Percentiles rank a stretch among this genome's conserved stretches.
These are phyloP conservation scores for Miopithecus talapoin DNA, from an alignment of 2,797 vertebrate genomes.

Conservation along the genomic window DNA sequence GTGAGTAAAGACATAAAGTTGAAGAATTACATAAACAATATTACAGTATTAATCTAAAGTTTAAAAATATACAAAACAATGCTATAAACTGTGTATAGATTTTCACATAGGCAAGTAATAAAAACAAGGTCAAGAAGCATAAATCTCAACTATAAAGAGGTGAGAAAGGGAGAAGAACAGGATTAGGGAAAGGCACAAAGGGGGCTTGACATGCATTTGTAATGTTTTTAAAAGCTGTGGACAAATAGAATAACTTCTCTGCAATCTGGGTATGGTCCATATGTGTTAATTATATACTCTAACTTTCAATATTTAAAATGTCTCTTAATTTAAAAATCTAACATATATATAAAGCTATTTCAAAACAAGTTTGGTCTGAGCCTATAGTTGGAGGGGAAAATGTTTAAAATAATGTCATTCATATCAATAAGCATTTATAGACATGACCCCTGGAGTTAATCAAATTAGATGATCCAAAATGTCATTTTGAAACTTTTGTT, in stretches of 20 bases:
- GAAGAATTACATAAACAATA: background rate
- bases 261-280: background rate
- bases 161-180: background rate
- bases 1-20: background rate
- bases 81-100: background rate
- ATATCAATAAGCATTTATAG: background rate
- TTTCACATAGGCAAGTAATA: background rate
- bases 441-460: background rate
- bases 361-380: background rate
- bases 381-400: background rate
- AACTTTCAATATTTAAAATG: background rate
- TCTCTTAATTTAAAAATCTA: background rate
- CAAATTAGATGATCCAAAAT: background rate
- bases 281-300: background rate
- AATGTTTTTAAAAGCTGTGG: background rate
- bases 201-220: background rate
- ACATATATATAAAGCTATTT: background rate
- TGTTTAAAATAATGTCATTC: background rate
- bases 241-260: background rate
- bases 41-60: background rate
- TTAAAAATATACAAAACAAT: background rate
- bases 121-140: background rate
- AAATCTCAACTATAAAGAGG: background rate
- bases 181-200: background rate
- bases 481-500: background rate